Evolutionary conservation across 2,888 invertebrate species (phyloP).

Genomic region (Lypha dubia): DNA sequence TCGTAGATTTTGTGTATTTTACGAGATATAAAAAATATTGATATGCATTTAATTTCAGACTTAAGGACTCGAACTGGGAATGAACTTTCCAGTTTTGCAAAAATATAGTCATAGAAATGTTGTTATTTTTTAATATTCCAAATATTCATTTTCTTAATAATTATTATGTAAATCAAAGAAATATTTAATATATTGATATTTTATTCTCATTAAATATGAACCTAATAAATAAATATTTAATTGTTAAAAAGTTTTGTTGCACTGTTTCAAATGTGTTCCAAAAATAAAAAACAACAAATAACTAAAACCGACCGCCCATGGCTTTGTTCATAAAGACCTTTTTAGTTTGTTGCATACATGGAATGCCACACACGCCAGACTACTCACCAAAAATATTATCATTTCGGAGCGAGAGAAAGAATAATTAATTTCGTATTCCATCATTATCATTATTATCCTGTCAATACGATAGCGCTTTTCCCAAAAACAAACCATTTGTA

Average conservation of each 20-base stretch:
- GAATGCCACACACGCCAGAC: constrained; percentile 49
- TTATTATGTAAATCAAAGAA: neutral
- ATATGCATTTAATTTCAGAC: no score
- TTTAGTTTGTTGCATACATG: constrained; percentile 4
- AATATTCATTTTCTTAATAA: neutral
- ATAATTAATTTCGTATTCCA: constrained; percentile 54
- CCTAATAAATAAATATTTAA: neutral
- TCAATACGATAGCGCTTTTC: constrained; percentile 68
- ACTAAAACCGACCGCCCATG: constrained; percentile 35
- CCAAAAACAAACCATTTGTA: constrained; percentile 29
- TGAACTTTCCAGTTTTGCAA: no score
- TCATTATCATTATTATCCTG: constrained; percentile 74
- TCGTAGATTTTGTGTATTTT: no score
- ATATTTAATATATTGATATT: neutral
- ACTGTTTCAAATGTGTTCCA: neutral
- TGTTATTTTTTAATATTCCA: no score
- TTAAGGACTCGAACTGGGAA: no score
- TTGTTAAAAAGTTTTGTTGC: neutral
- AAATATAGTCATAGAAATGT: no score
- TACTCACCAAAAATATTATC: neutral
- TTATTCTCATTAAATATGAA: neutral
- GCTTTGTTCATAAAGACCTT: constrained; percentile 42
- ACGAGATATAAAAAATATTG: no score
- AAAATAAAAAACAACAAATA: neutral
- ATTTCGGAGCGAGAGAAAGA: neutral